phyloP scores from a whole-genome alignment of 2,888 invertebrate species.

The Hirtodrosophila duncani region DNA sequence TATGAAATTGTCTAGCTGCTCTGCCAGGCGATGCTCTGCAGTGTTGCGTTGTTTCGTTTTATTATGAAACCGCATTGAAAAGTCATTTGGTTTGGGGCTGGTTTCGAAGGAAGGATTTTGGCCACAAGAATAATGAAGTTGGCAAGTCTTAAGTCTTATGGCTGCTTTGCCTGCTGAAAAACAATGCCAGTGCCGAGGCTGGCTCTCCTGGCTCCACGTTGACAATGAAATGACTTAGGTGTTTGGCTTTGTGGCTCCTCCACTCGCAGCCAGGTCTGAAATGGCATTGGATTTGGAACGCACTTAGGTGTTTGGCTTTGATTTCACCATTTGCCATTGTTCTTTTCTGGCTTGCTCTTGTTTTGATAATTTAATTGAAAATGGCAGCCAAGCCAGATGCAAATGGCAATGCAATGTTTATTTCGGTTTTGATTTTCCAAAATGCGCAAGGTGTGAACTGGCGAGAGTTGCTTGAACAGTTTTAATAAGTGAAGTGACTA shows the following conservation, averaged over 20 bases:
- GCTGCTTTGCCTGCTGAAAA: no score
- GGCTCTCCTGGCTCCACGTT: conserved; percentile 33
- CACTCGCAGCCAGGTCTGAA: conserved; percentile 24
- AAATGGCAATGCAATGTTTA: conserved; percentile 54
- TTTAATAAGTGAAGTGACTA: no score
- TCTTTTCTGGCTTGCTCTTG: conserved; percentile 48
- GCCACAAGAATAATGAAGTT: conserved; percentile 68
- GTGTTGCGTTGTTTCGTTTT: conserved; percentile 22
- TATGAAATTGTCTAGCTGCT: conserved; percentile 54
- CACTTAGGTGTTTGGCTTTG: conserved; percentile 53
- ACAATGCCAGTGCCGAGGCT: conserved; percentile 50
- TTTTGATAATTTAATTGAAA: conserved; percentile 72
- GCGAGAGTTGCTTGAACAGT: conserved; percentile 14
- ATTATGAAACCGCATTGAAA: conserved; percentile 67
- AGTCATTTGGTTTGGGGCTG: conserved; percentile 55
- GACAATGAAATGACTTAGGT: conserved; percentile 52
- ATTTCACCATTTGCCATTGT: conserved; percentile 52
- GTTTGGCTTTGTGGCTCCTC: conserved; percentile 41
- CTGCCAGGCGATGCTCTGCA: conserved; percentile 3
- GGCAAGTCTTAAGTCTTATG: conserved; percentile 67
- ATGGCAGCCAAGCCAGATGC: conserved; percentile 30
- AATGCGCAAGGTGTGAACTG: neutral
- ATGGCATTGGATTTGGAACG: conserved; percentile 25
- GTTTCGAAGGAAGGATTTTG: conserved; percentile 31
- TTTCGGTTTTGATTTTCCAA: conserved; percentile 30